Evolutionary conservation across 2,113 vertebrate genomes (phyloP).

Genomic region (Leucopsar rothschildi): DNA sequence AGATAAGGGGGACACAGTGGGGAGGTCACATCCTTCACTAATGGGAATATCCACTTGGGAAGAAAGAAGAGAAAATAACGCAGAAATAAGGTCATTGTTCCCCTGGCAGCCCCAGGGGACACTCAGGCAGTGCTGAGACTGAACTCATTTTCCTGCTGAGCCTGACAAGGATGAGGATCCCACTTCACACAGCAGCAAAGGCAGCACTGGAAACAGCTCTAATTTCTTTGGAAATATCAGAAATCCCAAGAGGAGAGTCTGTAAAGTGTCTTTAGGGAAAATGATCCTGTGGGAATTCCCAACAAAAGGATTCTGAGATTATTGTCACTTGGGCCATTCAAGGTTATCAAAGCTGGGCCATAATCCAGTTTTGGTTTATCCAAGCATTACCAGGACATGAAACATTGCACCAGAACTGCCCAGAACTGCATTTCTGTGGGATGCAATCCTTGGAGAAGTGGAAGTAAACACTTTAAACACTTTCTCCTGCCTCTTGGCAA

Average conservation of each 20-base stretch:
- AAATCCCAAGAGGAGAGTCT: neutral
- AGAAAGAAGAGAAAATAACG: conserved; percentile 30
- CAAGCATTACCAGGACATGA: accelerated
- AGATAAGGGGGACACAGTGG: neutral
- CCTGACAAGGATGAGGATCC: neutral
- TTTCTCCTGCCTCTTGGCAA: neutral
- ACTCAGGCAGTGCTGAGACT: neutral
- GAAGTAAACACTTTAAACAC: neutral
- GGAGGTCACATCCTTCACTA: neutral
- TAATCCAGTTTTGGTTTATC: neutral
- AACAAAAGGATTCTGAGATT: neutral
- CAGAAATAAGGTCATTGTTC: neutral
- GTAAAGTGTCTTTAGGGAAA: neutral
- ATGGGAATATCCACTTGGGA: neutral
- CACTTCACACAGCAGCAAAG: neutral
- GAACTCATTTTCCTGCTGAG: conserved; percentile 2
- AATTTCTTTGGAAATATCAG: neutral
- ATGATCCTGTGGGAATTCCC: neutral
- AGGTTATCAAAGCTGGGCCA: neutral
- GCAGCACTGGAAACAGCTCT: neutral
- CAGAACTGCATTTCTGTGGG: neutral
- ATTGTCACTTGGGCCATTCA: neutral
- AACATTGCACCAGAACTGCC: neutral
- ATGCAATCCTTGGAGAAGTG: neutral
- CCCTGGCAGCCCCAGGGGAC: neutral